Evolutionary conservation across 2,113 vertebrate genomes (phyloP), one percentile per base, ranked within the genome.

Genomic region (Xyrauchen texanus): DNA sequence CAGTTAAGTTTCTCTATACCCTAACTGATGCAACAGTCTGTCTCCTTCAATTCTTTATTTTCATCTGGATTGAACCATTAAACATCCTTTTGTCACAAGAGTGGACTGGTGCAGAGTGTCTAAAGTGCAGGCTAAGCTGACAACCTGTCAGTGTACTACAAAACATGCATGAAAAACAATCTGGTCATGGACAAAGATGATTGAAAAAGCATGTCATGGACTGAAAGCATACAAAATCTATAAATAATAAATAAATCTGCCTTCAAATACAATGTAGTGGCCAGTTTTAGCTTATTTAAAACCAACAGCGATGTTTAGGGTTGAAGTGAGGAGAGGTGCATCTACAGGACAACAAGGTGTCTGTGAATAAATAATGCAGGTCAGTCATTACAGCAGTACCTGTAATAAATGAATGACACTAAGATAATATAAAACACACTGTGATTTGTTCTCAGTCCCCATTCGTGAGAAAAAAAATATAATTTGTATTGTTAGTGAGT

Each of bases 111-210:
- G 55, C 51, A 68, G 49, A 47, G 21, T n/a, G 51, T 52, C 53
- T 68, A 49, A 66, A 69, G 63, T 60, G 61, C 72, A 80, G 21
- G 68, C 76, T 78, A 79, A 74, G 9, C 2, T 78, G 53, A 74
- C 76, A 82, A 63, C 64, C 68, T 75, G 76, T 60, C 34, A 72
- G 21, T 34, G 21, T 34, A 34, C 21, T 34, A 13, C 57, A 3
- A 81, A 76, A 68, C 16, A 77, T 65, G 67, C 68, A 76, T 42
- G 70, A 16, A 58, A 74, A 53, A 65, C 73, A 53, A 64, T 75
- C 60, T 13, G 46, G 11, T 68, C 2, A 44, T 52, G 57, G 46
- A 21, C 49, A 5, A 79, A 71, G 46, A 51, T 47, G 55, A 69
- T 58, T 70, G 15, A 76, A 77, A 68, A 80, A 76, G 60, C 46